Evolutionary conservation across 2,797 vertebrate species (phyloP).

Genomic region (Lerista edwardsae): DNA sequence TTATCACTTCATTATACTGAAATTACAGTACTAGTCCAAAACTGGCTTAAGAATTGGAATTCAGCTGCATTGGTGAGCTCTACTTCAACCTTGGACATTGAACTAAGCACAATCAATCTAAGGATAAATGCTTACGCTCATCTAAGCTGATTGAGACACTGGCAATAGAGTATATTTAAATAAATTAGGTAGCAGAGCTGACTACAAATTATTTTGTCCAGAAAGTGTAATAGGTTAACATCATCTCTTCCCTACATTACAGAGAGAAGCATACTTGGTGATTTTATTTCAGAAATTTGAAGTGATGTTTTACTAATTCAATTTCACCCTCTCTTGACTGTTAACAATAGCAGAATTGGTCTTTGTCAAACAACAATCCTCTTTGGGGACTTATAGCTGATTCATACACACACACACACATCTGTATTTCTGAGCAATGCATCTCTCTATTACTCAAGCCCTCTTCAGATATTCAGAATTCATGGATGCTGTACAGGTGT

Average conservation of each 20-base stretch:
- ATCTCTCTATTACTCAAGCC: background rate
- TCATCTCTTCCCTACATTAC: slow-evolving; percentile 17
- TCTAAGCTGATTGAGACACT: slow-evolving; percentile 13
- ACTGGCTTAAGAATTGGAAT: slow-evolving; percentile 27
- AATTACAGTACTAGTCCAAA: slow-evolving; percentile 40
- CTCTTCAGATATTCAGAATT: no score
- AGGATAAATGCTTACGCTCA: slow-evolving; percentile 27
- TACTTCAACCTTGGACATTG: slow-evolving; percentile 39
- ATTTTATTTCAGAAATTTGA: slow-evolving; percentile 15
- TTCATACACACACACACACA: background rate
- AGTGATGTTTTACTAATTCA: background rate
- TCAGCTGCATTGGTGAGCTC: slow-evolving; percentile 26
- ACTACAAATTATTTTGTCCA: slow-evolving; percentile 37
- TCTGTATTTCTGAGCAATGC: background rate
- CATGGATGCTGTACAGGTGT: no score
- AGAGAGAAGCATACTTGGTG: background rate
- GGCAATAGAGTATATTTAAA: slow-evolving; percentile 35
- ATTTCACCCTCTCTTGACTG: background rate
- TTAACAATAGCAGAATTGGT: slow-evolving; percentile 3
- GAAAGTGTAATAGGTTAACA: slow-evolving; percentile 18
- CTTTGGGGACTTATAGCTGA: background rate
- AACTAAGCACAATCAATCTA: slow-evolving; percentile 25
- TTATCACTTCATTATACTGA: slow-evolving; percentile 36
- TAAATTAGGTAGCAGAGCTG: slow-evolving; percentile 24
- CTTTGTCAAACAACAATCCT: background rate